Base-by-base conservation (phyloP, 2,113 vertebrate genomes). In the Xiphophorus hellerii region DNA sequence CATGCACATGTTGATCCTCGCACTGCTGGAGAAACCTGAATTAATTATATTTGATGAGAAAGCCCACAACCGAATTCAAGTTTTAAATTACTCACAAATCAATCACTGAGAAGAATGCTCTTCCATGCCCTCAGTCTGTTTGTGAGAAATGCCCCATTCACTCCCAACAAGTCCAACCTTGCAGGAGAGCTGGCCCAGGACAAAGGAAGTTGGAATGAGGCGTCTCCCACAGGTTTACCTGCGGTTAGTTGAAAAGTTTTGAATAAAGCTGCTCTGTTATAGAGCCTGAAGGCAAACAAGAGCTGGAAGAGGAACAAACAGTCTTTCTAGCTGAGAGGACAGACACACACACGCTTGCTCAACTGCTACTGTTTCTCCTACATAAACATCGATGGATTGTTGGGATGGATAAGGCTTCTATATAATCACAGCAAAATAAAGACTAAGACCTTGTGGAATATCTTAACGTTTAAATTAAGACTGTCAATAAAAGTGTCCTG, bases 91-190 rank as follows among this genome's bases (percentile, higher is more conserved):
- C 89, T 83, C 79, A 64, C 75, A 79, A 77, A 80, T 81, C 54
- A 85, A 69, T 88, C 74, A 73, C 76, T 86, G 82, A 68, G 20
- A 82, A 80, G 87, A 90, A 90, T 88, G 73, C 71, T 74, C 35
- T 35, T 73, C 70, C 76, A 61, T 78, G 66, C 80, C 81, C 62
- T 87, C 27, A 81, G 78, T 84, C 78, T 68, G 75, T 84, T 82
- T 79, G 42, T 35, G 54, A 69, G 60, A 75, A 76, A 80, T 71
- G 31, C 72, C 33, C 37, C 27, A 37, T 71, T 73, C 66, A 69
- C 51, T 78, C 73, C 42, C 30, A 85, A 86, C 91, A 93, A 91
- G 91, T 75, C 88, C 39, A 1, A 83, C 90, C 89, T 82, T 92
- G 91, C 78, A 82, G 63, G 70, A 77, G 48, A 78, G 62, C 62